Evolutionary conservation across 1,140 invertebrate genomes (phyloP).

Genomic region (Aphaenogaster floridana): DNA sequence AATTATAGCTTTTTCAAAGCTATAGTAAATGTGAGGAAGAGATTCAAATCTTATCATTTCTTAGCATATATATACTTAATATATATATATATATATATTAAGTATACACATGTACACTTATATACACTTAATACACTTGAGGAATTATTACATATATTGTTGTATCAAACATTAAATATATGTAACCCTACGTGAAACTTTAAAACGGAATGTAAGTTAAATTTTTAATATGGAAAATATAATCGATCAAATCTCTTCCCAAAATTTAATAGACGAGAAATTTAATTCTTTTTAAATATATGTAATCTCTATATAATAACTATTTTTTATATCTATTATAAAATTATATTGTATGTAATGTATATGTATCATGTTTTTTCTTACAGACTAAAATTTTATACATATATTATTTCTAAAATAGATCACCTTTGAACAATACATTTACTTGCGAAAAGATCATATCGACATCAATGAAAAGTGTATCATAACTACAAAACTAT

Average conservation of each 20-base stretch:
- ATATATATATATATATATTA: neutral
- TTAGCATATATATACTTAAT: neutral
- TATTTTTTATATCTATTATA: neutral
- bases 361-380: neutral
- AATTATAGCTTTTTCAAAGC: neutral
- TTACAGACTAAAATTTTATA: neutral
- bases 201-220: neutral
- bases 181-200: neutral
- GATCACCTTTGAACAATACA: neutral
- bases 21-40: neutral
- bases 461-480: neutral
- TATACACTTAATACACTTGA: neutral
- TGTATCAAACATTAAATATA: neutral
- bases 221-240: neutral
- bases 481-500: neutral
- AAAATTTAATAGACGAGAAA: neutral
- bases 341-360: neutral
- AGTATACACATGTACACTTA: too few relatives aligned
- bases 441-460: neutral
- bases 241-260: neutral
- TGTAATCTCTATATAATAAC: neutral
- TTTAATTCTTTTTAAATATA: neutral
- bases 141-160: neutral
- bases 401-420: neutral
- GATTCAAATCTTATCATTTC: neutral